Conservation (phyloP, 2,888 invertebrate species). For the Vandiemenella viatica region DNA sequence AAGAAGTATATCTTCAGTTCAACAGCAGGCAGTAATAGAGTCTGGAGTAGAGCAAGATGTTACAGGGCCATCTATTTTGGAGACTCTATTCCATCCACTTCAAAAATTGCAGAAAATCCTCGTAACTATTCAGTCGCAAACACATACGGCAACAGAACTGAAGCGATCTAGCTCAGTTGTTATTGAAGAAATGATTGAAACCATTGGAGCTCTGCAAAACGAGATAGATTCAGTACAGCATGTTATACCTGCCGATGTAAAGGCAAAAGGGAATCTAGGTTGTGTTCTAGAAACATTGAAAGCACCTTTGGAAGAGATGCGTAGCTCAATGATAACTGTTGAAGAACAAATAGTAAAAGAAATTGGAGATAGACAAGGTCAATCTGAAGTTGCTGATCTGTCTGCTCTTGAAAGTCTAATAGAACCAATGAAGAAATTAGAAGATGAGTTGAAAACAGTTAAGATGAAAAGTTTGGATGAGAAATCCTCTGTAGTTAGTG, state of each 20-base stretch:
- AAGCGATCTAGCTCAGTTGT: neutral
- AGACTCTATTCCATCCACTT: conserved; percentile 4
- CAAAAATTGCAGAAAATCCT: conserved; percentile 6
- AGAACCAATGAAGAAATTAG: neutral
- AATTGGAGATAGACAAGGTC: too few relatives aligned
- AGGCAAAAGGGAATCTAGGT: too few relatives aligned
- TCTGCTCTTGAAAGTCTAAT: neutral
- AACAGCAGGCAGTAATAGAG: conserved; percentile 9
- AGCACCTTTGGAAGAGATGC: too few relatives aligned
- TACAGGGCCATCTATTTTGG: conserved; percentile 2
- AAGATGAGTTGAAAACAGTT: neutral
- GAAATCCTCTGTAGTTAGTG: neutral
- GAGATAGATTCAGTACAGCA: too few relatives aligned
- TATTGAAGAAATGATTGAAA: neutral
- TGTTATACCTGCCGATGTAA: too few relatives aligned
- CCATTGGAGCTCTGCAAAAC: neutral
- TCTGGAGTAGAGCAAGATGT: neutral
- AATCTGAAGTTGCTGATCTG: neutral
- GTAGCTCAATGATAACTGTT: too few relatives aligned
- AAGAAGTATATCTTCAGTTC: neutral
- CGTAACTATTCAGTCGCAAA: neutral
- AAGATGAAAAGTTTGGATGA: neutral
- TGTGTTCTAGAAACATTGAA: too few relatives aligned
- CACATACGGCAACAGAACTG: neutral
- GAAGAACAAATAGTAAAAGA: too few relatives aligned